phyloP scores from a whole-genome alignment of 1,140 invertebrate species.

The Drosophila malerkotliana region DNA sequence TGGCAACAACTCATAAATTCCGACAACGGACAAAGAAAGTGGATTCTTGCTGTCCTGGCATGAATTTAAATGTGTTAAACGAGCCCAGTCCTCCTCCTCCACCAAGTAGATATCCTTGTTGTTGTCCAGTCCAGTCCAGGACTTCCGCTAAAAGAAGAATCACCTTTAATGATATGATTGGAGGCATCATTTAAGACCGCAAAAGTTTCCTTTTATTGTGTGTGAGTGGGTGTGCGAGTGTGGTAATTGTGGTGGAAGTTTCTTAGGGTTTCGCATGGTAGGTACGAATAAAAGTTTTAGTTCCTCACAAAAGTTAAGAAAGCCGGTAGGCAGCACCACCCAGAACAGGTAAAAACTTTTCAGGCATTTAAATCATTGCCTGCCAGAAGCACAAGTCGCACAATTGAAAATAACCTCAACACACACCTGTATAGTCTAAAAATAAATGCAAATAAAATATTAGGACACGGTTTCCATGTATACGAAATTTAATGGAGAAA shows the following conservation, averaged over 20 bases:
- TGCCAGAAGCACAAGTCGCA: conserved; percentile 57
- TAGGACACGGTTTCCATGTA: conserved; percentile 15
- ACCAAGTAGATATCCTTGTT: conserved; percentile 4
- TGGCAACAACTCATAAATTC: conserved; percentile 40
- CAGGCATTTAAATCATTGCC: conserved; percentile 67
- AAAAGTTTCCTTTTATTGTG: conserved; percentile 35
- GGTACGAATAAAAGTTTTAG: conserved; percentile 28
- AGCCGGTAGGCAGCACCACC: conserved; percentile 8
- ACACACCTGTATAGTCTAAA: conserved; percentile 16
- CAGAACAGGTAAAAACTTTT: conserved; percentile 24
- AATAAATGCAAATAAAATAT: conserved; percentile 37
- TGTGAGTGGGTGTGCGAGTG: conserved; percentile 10
- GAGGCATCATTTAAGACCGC: conserved; percentile 8
- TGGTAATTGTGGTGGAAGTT: conserved; percentile 13
- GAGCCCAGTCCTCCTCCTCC: conserved; percentile 12
- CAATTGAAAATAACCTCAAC: conserved; percentile 46
- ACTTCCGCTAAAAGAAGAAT: conserved; percentile 1
- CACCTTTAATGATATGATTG: conserved; percentile 35
- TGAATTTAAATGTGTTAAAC: conserved; percentile 79
- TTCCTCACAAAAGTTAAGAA: conserved; percentile 31
- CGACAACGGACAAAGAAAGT: conserved; percentile 22
- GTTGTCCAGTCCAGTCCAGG: conserved; percentile 35
- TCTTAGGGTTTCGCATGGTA: conserved; percentile 1
- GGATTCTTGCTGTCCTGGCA: conserved; percentile 43
- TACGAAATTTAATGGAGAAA: conserved; percentile 30